A percentile compares a stretch with the other conserved stretches of the same genome.
Evolutionary conservation across 1,140 invertebrate species (phyloP).

Genomic region (Hyles vespertilio): DNA sequence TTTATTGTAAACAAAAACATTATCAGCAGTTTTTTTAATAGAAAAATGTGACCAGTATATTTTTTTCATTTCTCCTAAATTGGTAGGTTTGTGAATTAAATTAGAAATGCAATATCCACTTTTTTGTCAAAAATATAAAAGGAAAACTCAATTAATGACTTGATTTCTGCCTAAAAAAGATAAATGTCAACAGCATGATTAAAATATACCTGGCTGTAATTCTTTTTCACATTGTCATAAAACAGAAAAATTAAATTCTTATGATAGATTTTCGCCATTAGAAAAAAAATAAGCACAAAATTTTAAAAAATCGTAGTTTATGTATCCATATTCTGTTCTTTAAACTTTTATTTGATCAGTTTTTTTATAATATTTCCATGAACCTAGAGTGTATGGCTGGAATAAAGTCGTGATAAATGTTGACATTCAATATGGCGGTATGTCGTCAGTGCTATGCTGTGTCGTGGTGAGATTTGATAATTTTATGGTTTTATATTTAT

Average conservation of each 20-base stretch:
- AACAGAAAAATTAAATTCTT: constrained; percentile 57
- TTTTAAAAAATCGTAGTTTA: constrained; percentile 32
- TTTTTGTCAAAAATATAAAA: too few species aligned
- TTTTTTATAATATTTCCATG: constrained; percentile 31
- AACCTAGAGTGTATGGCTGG: constrained; percentile 33
- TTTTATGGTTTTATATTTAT: constrained; percentile 51
- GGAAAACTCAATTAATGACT: too few species aligned
- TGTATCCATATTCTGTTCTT: constrained; percentile 15
- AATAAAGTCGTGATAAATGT: constrained; percentile 62
- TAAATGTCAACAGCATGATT: neutral
- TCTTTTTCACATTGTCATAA: constrained; percentile 26
- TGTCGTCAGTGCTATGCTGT: constrained; percentile 96
- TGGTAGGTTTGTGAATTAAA: too few species aligned
- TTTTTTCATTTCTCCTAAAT: too few species aligned
- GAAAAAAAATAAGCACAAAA: constrained; percentile 61
- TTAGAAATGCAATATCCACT: too few species aligned
- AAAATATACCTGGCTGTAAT: constrained; percentile 8
- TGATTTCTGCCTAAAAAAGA: too few species aligned
- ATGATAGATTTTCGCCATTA: constrained; percentile 55
- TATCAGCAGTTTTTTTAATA: too few species aligned
- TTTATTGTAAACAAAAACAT: too few species aligned
- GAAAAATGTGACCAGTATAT: too few species aligned
- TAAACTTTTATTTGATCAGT: constrained; percentile 20
- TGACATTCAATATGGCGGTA: constrained; percentile 91
- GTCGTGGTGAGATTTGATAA: constrained; percentile 83